phyloP scores from a whole-genome alignment of 2,113 vertebrate species.

The Rousettus leschenaultii region DNA sequence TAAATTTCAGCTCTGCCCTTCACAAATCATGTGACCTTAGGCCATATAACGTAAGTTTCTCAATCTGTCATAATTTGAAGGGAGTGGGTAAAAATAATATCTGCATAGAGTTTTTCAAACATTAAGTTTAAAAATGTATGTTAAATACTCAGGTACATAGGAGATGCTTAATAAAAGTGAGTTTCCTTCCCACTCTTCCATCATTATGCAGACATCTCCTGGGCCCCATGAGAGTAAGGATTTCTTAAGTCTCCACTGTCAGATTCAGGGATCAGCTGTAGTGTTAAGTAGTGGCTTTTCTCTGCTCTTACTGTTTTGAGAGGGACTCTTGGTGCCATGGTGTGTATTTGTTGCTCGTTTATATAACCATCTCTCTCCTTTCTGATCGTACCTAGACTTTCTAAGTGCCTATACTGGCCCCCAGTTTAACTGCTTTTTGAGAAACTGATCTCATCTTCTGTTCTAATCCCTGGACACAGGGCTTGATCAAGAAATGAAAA shows the following conservation, averaged over 20 bases:
- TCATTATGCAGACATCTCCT: not conserved
- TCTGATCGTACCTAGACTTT: not conserved
- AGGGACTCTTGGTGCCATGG: not conserved
- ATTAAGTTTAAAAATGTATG: not conserved
- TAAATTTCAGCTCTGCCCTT: not conserved
- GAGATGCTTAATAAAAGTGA: not conserved
- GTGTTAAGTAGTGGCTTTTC: not conserved
- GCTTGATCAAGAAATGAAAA: slow-evolving; percentile 1
- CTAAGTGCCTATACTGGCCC: not conserved
- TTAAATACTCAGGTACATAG: not conserved
- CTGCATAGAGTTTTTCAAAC: not conserved
- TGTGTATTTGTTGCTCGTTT: not conserved
- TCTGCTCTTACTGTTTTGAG: not conserved
- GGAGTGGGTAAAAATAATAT: not conserved
- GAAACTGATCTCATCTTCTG: not conserved
- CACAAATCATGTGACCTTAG: not conserved
- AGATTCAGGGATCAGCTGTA: not conserved
- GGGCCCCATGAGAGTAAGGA: not conserved
- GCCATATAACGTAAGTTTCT: not conserved
- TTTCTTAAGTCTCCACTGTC: not conserved
- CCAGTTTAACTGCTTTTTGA: not conserved
- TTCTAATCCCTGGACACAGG: not conserved
- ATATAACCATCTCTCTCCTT: not conserved
- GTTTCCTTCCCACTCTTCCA: not conserved
- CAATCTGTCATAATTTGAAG: not conserved